phyloP scores from a whole-genome alignment of 2,888 invertebrate genomes.

The Nomada fucata region DNA sequence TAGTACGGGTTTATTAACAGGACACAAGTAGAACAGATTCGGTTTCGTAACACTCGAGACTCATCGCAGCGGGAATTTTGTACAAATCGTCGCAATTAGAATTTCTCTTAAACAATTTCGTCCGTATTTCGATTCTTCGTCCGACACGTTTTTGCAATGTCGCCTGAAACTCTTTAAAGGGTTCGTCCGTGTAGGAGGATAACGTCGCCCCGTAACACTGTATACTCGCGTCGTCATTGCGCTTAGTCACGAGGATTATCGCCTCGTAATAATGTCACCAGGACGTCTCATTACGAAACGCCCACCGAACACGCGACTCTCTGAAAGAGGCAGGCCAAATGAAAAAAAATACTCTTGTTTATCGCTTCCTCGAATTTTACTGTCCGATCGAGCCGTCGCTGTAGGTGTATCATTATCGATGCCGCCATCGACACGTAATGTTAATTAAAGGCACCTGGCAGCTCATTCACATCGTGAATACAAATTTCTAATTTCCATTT shows the following conservation, averaged over 20 bases:
- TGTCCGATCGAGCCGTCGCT: neutral
- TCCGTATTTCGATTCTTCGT: neutral
- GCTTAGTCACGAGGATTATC: slow-evolving; percentile 65
- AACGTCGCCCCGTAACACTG: neutral
- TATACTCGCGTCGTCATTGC: slow-evolving; percentile 35
- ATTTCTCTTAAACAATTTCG: neutral
- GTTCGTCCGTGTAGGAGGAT: slow-evolving; percentile 2
- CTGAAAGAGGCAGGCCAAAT: slow-evolving; percentile 9
- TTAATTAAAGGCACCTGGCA: neutral
- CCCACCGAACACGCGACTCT: slow-evolving; percentile 37
- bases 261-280: slow-evolving; percentile 53
- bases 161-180: neutral
- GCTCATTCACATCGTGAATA: no score
- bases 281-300: slow-evolving; percentile 62
- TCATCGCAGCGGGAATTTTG: no score
- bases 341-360: slow-evolving; percentile 40
- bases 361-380: slow-evolving; percentile 37
- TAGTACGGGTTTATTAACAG: neutral
- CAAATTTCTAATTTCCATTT: no score
- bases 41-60: neutral
- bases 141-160: no score
- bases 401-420: slow-evolving; percentile 19
- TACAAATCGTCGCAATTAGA: no score
- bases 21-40: neutral
- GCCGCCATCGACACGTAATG: slow-evolving; percentile 15